These are phyloP conservation scores for Netelia inedita DNA, from an alignment of 2,888 invertebrate genomes.

Conservation along the genomic window DNA sequence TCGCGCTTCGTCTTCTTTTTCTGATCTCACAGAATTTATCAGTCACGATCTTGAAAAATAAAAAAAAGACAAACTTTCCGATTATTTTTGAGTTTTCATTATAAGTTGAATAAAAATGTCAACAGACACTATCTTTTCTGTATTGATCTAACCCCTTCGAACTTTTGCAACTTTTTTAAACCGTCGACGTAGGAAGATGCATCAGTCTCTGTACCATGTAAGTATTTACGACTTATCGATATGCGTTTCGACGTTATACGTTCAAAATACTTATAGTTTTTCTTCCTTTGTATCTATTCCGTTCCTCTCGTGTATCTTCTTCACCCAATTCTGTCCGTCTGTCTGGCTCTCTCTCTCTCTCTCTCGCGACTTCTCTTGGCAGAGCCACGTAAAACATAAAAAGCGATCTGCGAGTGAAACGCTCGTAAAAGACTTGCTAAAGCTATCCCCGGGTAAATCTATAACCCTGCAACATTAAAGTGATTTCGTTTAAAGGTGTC, in stretches of 20 bases:
- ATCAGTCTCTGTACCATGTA: neutral
- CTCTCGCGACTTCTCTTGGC: slow-evolving; percentile 39
- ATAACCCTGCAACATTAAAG: slow-evolving; percentile 58
- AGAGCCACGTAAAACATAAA: slow-evolving; percentile 63
- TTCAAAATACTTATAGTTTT: slow-evolving; percentile 53
- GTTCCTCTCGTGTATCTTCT: slow-evolving; percentile 15
- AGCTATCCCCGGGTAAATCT: slow-evolving; percentile 60
- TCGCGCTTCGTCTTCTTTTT: slow-evolving; percentile 1
- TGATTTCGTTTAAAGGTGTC: slow-evolving; percentile 59
- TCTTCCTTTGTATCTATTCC: neutral
- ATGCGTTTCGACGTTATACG: slow-evolving; percentile 22
- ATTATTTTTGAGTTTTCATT: neutral
- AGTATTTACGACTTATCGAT: slow-evolving; percentile 37
- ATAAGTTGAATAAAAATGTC: neutral
- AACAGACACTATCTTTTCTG: neutral
- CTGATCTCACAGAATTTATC: slow-evolving; percentile 5
- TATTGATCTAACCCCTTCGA: too few relatives aligned
- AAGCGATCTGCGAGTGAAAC: slow-evolving; percentile 45
- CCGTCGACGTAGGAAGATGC: neutral
- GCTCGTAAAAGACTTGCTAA: slow-evolving; percentile 59
- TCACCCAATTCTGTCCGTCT: neutral
- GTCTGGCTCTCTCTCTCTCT: neutral
- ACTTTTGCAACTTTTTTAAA: neutral
- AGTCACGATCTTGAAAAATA: slow-evolving; percentile 14
- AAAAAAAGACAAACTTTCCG: neutral